Percentiles rank a stretch among this genome's conserved stretches.
Conservation (phyloP, 2,888 invertebrate genomes). For the Sinodicranocentrus sp. region DNA sequence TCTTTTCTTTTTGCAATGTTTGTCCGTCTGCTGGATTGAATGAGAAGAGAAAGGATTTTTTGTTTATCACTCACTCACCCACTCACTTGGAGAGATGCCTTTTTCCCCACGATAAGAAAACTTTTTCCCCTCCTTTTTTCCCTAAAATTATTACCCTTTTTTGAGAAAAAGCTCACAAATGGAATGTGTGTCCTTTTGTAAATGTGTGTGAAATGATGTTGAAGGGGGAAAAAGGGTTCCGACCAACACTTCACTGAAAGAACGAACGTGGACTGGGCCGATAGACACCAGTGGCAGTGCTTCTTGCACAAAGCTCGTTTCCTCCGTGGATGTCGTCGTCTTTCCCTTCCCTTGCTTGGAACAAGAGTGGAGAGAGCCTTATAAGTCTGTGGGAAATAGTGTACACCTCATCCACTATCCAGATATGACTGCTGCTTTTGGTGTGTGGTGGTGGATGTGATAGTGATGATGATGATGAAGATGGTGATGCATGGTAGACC, state of each 20-base stretch:
- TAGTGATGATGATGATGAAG: conserved; percentile 33
- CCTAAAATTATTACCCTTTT: conserved; percentile 48
- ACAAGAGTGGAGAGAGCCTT: neutral
- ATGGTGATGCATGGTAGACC: conserved; percentile 37
- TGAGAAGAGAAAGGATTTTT: too few species aligned
- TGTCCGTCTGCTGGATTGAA: too few species aligned
- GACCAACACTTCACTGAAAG: conserved; percentile 53
- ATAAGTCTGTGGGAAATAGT: too few species aligned
- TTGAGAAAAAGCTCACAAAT: conserved; percentile 18
- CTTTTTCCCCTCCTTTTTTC: neutral
- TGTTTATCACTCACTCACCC: too few species aligned
- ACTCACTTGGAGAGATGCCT: neutral
- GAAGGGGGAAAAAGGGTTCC: conserved; percentile 60
- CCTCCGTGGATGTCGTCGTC: conserved; percentile 4
- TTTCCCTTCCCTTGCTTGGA: neutral
- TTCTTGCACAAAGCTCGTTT: conserved; percentile 23
- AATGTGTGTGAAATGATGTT: conserved; percentile 31
- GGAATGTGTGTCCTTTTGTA: conserved; percentile 47
- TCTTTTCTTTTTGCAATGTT: too few species aligned
- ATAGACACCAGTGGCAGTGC: conserved; percentile 38
- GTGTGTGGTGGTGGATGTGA: neutral
- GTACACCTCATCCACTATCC: too few species aligned
- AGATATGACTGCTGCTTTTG: too few species aligned
- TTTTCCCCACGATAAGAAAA: conserved; percentile 9
- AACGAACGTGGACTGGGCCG: conserved; percentile 68